Conservation (phyloP, 2,797 vertebrate genomes). For the Hipposideros larvatus region DNA sequence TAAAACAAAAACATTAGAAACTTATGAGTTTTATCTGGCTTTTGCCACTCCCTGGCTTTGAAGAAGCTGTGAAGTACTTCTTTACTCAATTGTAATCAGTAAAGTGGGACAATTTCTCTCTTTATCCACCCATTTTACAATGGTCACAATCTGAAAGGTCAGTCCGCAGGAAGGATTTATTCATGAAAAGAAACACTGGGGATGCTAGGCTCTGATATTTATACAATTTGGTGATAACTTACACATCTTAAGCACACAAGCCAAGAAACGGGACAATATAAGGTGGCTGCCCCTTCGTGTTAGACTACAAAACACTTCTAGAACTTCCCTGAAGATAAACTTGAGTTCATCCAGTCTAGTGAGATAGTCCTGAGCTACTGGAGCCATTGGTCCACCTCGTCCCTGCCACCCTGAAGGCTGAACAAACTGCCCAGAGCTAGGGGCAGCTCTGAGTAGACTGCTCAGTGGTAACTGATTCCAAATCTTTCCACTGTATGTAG, state of each 20-base stretch:
- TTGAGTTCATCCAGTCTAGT: background rate
- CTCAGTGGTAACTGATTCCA: background rate
- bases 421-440: background rate
- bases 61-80: background rate
- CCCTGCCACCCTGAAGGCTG: background rate
- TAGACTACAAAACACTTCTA: background rate
- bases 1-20: background rate
- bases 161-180: background rate
- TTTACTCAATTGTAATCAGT: background rate
- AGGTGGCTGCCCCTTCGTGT: background rate
- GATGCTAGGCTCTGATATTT: background rate
- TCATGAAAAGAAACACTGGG: background rate
- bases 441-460: background rate
- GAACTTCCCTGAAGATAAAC: conserved; percentile 14
- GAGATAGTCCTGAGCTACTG: background rate
- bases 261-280: background rate
- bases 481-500: conserved; percentile 6
- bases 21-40: background rate
- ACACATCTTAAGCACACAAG: conserved; percentile 30
- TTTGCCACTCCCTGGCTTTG: background rate
- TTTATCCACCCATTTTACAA: background rate
- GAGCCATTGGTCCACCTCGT: background rate
- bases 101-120: background rate
- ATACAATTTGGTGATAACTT: background rate
- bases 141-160: background rate